These are phyloP conservation scores for Holacanthella duospinosa DNA, from an alignment of 2,888 invertebrate genomes.

Conservation along the genomic window DNA sequence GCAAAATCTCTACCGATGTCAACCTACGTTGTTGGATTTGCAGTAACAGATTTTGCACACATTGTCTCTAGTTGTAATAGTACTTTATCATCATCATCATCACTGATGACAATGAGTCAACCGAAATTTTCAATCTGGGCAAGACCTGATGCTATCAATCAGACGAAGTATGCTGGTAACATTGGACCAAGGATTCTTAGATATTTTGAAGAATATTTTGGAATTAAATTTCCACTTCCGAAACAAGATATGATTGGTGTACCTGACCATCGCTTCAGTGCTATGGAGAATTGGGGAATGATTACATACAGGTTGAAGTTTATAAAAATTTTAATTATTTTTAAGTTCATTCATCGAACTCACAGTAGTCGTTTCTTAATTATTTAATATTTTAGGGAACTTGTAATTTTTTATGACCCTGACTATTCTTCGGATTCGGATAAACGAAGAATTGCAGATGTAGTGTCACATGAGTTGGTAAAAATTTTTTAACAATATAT, in stretches of 20 bases:
- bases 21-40: conserved; percentile 48
- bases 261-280: conserved; percentile 38
- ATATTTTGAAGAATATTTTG: conserved; percentile 22
- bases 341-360: no score
- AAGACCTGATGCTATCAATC: conserved; percentile 18
- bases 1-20: conserved; percentile 45
- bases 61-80: not conserved
- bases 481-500: conserved; percentile 26
- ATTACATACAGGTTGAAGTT: conserved; percentile 6
- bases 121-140: conserved; percentile 25
- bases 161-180: conserved; percentile 16
- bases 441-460: conserved; percentile 42
- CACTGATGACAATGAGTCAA: conserved; percentile 8
- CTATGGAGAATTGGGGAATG: conserved; percentile 53
- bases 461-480: conserved; percentile 32
- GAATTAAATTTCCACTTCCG: conserved; percentile 21
- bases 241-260: conserved; percentile 21
- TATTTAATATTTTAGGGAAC: conserved; percentile 53
- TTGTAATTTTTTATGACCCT: conserved; percentile 43
- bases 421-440: conserved; percentile 39
- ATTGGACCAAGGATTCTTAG: conserved; percentile 19
- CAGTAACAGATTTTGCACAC: conserved; percentile 44
- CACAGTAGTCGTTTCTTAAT: no score
- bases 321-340: no score
- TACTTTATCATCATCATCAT: no score